Evolutionary conservation across 1,140 invertebrate species (phyloP), one percentile per base, ranked within the genome.

Genomic region (Lanistes nyassanus): DNA sequence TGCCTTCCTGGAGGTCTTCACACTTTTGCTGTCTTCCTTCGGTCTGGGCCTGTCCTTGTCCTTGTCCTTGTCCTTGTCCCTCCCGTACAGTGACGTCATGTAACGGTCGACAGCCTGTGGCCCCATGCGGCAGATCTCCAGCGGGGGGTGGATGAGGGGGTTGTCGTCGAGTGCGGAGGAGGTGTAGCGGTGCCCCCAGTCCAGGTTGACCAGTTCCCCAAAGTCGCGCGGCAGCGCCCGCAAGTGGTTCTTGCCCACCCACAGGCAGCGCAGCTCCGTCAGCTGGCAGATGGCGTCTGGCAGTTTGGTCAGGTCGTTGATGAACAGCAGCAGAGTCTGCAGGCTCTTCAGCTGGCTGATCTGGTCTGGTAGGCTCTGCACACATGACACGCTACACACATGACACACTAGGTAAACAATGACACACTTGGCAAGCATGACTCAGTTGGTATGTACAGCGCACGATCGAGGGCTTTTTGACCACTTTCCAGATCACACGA

Each of bases 241-340:
- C 2, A 90, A 65, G 11, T 77, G 58, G 75, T 90, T 90, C 68
- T 87, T 85, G 11, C 89, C 89, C 9, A 90, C 74, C 89, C 89
- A 90, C 0, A 90, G 73, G 73, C 84, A 85, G 31, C 84, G 77
- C 7, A 90, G 77, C 29, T 86, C 79, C 16, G 68, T 81, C 77
- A 90, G 76, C 21, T 83, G 53, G 74, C 87, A 85, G 7, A 90
- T 68, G 16, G 79, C 78, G 51, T 89, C 86, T 9, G 89, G 89
- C 23, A 90, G 75, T 23, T 72, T 74, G 29, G 81, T 78, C 3
- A 90, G 74, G 11, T 85, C 75, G 81, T 90, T 90, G 58, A 81
- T 81, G 65, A 84, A 85, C 16, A 90, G 75, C 37, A 89, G 77
- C 5, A 90, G 76, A 0, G 88, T 84, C 69, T 86, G 77, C 26